Conservation (phyloP, 1,140 invertebrate species). For the Phortica variegata region DNA sequence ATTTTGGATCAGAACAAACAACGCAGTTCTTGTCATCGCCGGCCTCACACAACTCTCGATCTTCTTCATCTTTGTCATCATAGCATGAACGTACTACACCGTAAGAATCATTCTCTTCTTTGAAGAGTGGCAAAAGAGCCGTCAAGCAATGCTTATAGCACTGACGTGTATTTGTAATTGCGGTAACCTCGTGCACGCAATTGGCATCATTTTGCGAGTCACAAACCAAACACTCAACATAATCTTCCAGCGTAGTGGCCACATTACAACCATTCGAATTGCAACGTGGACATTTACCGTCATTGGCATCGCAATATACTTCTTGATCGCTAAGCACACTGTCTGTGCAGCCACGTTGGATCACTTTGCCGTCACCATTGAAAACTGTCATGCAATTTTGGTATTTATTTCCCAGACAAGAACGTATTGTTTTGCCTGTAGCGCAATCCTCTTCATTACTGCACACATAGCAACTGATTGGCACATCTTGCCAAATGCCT, state of each 20-base stretch:
- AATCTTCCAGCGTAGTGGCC: constrained; percentile 24
- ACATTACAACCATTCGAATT: constrained; percentile 50
- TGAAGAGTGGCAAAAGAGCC: constrained; percentile 27
- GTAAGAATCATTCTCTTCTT: constrained; percentile 31
- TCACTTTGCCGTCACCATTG: constrained; percentile 24
- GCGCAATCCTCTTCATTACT: constrained; percentile 11
- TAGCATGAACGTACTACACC: constrained; percentile 34
- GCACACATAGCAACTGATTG: constrained; percentile 35
- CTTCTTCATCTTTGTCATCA: constrained; percentile 37
- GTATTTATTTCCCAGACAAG: constrained; percentile 17
- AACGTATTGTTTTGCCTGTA: constrained; percentile 9
- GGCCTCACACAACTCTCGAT: constrained; percentile 26
- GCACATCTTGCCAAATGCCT: constrained; percentile 36
- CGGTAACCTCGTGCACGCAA: constrained; percentile 11
- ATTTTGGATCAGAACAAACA: constrained; percentile 25
- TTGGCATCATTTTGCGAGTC: constrained; percentile 27
- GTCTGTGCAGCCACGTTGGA: constrained; percentile 31
- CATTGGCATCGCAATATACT: constrained; percentile 26
- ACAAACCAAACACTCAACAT: constrained; percentile 39
- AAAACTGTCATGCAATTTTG: constrained; percentile 47
- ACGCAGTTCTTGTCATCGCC: constrained; percentile 25
- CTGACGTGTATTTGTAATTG: constrained; percentile 24
- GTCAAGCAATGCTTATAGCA: constrained; percentile 39
- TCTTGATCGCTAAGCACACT: constrained; percentile 8
- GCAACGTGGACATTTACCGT: constrained; percentile 34